These are phyloP conservation scores for Brachyptera putata DNA, from an alignment of 2,888 invertebrate species.

Conservation along the genomic window DNA sequence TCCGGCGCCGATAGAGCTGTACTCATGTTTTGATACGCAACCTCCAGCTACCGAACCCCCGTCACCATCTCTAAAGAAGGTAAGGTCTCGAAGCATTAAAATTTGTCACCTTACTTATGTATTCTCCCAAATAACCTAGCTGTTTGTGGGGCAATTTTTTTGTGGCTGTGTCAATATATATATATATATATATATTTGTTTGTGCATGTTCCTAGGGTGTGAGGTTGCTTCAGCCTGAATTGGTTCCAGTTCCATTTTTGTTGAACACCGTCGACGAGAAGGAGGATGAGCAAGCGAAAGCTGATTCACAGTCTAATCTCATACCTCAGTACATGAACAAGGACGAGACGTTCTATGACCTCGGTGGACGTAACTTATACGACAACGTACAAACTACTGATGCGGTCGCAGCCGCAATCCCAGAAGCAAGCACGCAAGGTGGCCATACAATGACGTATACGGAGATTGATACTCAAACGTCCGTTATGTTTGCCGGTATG, in stretches of 20 bases:
- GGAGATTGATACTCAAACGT: too few relatives aligned
- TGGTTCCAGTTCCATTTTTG: background rate
- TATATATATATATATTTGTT: background rate
- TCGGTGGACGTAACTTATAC: background rate
- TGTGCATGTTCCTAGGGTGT: background rate
- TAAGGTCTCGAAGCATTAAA: conserved; percentile 35
- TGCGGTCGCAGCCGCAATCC: background rate
- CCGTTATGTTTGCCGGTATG: too few relatives aligned
- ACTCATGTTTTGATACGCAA: conserved; percentile 33
- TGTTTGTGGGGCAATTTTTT: too few relatives aligned
- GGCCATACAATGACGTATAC: too few relatives aligned
- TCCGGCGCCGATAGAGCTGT: conserved; percentile 54
- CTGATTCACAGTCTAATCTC: background rate
- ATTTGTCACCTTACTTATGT: too few relatives aligned
- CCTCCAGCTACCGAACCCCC: conserved; percentile 45
- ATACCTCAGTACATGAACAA: conserved; percentile 8
- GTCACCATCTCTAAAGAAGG: conserved; percentile 60
- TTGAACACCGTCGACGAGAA: background rate
- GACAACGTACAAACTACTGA: background rate
- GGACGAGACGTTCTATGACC: background rate
- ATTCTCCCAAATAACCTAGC: too few relatives aligned
- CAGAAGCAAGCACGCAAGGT: background rate
- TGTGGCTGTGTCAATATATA: too few relatives aligned
- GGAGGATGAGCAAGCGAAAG: background rate
- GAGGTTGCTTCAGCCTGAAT: background rate